Evolutionary conservation across 2,888 invertebrate genomes (phyloP).

Genomic region (Cotesia congregata): DNA sequence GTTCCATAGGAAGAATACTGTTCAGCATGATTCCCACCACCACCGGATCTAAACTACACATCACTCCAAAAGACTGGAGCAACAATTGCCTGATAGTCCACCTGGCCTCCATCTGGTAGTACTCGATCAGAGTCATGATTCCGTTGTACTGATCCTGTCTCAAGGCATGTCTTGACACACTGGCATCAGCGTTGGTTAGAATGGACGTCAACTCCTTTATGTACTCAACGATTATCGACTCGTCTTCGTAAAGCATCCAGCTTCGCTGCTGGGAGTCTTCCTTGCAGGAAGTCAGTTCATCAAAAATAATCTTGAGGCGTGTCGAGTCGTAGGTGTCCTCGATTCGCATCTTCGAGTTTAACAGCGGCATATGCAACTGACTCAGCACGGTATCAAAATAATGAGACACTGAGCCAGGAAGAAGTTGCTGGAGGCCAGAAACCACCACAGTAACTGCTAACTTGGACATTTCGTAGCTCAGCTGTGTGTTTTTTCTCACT

Average conservation of each 20-base stretch:
- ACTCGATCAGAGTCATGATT: slow-evolving; percentile 88
- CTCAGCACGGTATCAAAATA: slow-evolving; percentile 74
- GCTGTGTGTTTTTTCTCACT: slow-evolving; percentile 85
- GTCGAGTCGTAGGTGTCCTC: slow-evolving; percentile 89
- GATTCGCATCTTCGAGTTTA: slow-evolving; percentile 78
- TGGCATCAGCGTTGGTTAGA: slow-evolving; percentile 92
- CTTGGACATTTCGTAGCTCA: slow-evolving; percentile 89
- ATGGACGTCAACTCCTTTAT: slow-evolving; percentile 86
- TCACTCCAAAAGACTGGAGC: slow-evolving; percentile 87
- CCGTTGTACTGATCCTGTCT: slow-evolving; percentile 87
- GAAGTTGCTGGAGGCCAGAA: slow-evolving; percentile 72
- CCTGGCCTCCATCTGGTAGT: slow-evolving; percentile 95
- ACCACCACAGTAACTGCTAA: slow-evolving; percentile 87
- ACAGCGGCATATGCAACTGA: slow-evolving; percentile 75
- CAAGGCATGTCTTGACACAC: slow-evolving; percentile 87
- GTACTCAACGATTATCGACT: slow-evolving; percentile 88
- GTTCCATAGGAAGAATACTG: slow-evolving; percentile 91
- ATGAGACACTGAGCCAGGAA: slow-evolving; percentile 75
- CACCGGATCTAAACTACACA: slow-evolving; percentile 87
- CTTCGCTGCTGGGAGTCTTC: slow-evolving; percentile 96
- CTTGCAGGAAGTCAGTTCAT: slow-evolving; percentile 88
- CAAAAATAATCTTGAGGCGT: slow-evolving; percentile 85
- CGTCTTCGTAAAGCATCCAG: slow-evolving; percentile 96
- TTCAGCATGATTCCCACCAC: slow-evolving; percentile 87
- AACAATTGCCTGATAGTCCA: slow-evolving; percentile 88